phyloP scores from a whole-genome alignment of 2,888 invertebrate genomes.

The Heliconius ethilla region DNA sequence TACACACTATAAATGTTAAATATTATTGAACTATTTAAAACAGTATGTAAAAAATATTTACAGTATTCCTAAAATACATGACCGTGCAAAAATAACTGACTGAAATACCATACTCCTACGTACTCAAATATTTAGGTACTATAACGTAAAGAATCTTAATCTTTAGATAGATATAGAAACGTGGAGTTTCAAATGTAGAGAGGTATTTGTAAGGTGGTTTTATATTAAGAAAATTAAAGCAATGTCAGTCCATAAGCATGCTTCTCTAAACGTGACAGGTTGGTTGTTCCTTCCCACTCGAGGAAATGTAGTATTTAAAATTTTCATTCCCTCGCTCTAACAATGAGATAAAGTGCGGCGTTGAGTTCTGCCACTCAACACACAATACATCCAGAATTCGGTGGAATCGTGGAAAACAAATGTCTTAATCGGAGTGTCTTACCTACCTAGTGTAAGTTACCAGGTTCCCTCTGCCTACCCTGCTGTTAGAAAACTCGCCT shows the following conservation, averaged over 20 bases:
- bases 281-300: too few relatives aligned
- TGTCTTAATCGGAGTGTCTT: neutral
- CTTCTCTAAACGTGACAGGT: too few relatives aligned
- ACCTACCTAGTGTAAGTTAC: neutral
- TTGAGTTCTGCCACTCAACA: neutral
- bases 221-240: too few relatives aligned
- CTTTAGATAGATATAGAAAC: neutral
- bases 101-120: constrained; percentile 27
- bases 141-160: constrained; percentile 1
- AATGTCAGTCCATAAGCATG: too few relatives aligned
- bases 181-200: neutral
- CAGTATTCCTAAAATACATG: constrained; percentile 8
- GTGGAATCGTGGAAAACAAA: neutral
- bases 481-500: too few relatives aligned
- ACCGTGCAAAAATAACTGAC: constrained; percentile 11
- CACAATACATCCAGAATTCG: neutral
- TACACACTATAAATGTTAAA: neutral
- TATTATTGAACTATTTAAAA: neutral
- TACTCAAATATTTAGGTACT: constrained; percentile 15
- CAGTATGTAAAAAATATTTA: constrained; percentile 15
- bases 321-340: too few relatives aligned
- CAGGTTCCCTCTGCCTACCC: neutral
- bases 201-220: too few relatives aligned
- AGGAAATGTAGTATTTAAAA: too few relatives aligned
- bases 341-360: neutral